Conservation (phyloP, 2,888 invertebrate genomes). For the Endomychus coccineus region DNA sequence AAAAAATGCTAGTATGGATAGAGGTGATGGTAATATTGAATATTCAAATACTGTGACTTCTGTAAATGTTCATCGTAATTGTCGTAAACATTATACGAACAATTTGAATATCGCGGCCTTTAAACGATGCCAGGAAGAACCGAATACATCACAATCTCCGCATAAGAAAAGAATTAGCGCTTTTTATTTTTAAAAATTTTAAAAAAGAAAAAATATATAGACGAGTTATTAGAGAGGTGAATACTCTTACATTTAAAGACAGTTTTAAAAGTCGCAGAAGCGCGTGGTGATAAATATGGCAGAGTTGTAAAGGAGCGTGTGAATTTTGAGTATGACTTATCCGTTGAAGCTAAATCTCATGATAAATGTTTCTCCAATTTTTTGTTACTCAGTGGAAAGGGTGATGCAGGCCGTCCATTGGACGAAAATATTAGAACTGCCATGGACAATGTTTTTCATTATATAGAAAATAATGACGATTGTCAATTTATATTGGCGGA, state of each 20-base stretch:
- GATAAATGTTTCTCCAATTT: slow-evolving; percentile 7
- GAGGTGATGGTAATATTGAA: too few relatives aligned
- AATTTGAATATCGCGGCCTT: neutral
- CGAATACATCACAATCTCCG: slow-evolving; percentile 6
- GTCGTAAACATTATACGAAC: slow-evolving; percentile 1
- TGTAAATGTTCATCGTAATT: slow-evolving; percentile 1
- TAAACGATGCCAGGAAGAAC: neutral
- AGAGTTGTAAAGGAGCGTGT: slow-evolving; percentile 7
- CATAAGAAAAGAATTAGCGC: slow-evolving; percentile 10
- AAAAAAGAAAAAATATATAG: slow-evolving; percentile 1
- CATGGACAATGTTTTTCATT: slow-evolving; percentile 6
- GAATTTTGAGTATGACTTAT: slow-evolving; percentile 8
- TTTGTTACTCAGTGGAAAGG: slow-evolving; percentile 2
- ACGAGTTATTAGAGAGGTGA: neutral
- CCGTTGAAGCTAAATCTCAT: slow-evolving; percentile 2
- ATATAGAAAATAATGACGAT: slow-evolving; percentile 7
- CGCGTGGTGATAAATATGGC: slow-evolving; percentile 7
- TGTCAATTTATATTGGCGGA: slow-evolving; percentile 3
- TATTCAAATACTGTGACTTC: slow-evolving; percentile 2
- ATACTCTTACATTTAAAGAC: slow-evolving; percentile 4
- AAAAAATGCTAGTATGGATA: too few relatives aligned
- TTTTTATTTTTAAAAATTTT: slow-evolving; percentile 1
- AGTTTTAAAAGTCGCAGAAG: slow-evolving; percentile 6
- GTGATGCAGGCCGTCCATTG: slow-evolving; percentile 6
- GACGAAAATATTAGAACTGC: slow-evolving; percentile 6